Evolutionary conservation across 2,797 vertebrate genomes (phyloP).

Genomic region (Myripristis jacobus): DNA sequence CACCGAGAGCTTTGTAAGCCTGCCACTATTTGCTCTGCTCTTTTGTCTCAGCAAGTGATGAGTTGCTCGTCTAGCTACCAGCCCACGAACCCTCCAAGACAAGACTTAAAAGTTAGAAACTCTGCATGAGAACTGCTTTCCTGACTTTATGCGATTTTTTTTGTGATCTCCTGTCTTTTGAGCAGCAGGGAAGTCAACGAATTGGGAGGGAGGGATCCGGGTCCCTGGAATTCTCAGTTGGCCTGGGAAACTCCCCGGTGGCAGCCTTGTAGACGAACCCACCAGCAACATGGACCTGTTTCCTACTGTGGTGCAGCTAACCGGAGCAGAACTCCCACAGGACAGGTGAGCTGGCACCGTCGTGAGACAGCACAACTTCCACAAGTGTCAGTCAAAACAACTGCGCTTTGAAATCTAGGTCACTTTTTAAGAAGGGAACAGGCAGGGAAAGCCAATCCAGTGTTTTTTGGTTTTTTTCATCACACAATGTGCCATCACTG

Average conservation of each 20-base stretch:
- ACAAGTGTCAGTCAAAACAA: slow-evolving; percentile 37
- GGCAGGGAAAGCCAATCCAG: not conserved
- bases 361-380: slow-evolving; percentile 13
- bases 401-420: slow-evolving; percentile 42
- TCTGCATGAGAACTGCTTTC: not conserved
- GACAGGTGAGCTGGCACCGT: slow-evolving; percentile 84
- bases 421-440: not conserved
- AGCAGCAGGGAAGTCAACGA: slow-evolving; percentile 90
- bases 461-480: not conserved
- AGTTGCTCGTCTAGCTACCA: not conserved
- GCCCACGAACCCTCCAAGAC: not conserved
- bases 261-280: slow-evolving; percentile 78
- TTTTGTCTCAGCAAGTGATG: not conserved
- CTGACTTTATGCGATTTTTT: not conserved
- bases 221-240: slow-evolving; percentile 89
- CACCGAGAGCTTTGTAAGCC: not conserved
- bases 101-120: not conserved
- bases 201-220: slow-evolving; percentile 93
- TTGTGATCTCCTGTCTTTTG: not conserved
- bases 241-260: slow-evolving; percentile 78
- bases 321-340: slow-evolving; percentile 73
- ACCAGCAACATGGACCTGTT: slow-evolving; percentile 96
- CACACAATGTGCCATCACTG: slow-evolving; percentile 2
- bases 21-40: slow-evolving; percentile 1
- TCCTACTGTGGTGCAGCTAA: slow-evolving; percentile 85